Evolutionary conservation across 1,140 invertebrate species (phyloP), one percentile per base, ranked within the genome.

Genomic region (Papilio polyxenes): DNA sequence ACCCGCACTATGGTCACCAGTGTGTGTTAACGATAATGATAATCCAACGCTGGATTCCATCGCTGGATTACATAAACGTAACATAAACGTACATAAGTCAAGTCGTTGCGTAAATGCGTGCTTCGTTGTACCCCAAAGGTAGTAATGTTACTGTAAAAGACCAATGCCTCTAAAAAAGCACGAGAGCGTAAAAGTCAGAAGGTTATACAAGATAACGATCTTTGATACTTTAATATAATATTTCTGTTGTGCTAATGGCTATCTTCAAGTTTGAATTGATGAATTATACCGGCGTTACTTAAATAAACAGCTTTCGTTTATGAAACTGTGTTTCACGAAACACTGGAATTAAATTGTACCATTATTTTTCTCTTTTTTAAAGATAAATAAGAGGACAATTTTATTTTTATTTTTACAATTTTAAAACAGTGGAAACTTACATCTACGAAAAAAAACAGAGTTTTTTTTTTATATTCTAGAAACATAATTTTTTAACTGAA

Each of bases 191-290:
- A 37, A 20, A 37, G 65, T 37, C 23, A 40, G 65, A 11, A 40
- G 23, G 37, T 72, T 37, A 37, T 37, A 5, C 23, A 72, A 72
- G 65, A 72, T 72, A 72, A 62, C 6, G 4, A 20, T 40, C 23
- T 72, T 37, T 72, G 65, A 15, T 31, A 31, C 23, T 72, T 40
- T 72, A 40, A 72, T 40, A 72, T 72, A 72, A 72, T 37, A 37
- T 72, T 3, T 17, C 65, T 72, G 31, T 72, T 69, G 13, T 69
- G 11, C 31, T 37, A 72, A 72, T 72, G 65, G 65, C 13, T 40
- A 2, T 40, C 23, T 1, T 72, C 10, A 40, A 72, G 31, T 72
- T 72, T 72, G 65, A 72, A 72, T 72, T 72, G 65, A 72, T 72
- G 31, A 72, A 37, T 72, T 72, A 72, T 17, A 31, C 65, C 31